Evolutionary conservation across 2,113 vertebrate genomes (phyloP), one percentile per base, ranked within the genome.

Genomic region (Copsychus sechellarum): DNA sequence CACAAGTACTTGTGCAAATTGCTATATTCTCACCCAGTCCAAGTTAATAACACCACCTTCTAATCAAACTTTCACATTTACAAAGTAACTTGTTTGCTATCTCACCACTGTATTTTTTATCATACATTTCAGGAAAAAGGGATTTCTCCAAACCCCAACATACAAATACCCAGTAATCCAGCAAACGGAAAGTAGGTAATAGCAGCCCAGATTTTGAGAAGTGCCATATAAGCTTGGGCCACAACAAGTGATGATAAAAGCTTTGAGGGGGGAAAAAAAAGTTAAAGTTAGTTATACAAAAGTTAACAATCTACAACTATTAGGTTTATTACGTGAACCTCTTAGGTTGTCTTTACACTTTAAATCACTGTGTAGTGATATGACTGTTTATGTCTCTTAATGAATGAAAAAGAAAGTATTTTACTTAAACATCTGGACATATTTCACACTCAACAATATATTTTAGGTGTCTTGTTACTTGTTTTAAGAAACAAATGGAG

Each of bases 1-100:
- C 96, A 97, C 96, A 97, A 95, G 86, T 89, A 95, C 89, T 95
- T 96, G 79, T 92, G 92, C 95, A 97, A 96, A 90, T 81, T 92
- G 93, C 85, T 97, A 79, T 50, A 86, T 78, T 71, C 33, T 86
- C 54, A 94, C 31, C 81, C 51, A 73, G 73, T 38, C 86, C 67
- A 97, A 94, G 79, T 81, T 92, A 90, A 96, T 82, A 89, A 54
- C 24, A 53, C 1, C 72, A 71, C 14, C 43, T 96, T 65, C 90
- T 88, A 90, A 86, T 9, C 21, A n/a, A 65, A 29, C 33, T 33
- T 61, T 31, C 26, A 33, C 69, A 87, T 92, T 58, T 67, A 88
- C 47, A 78, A 69, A 88, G 36, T 34, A 83, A 79, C 38, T 83
- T 69, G 22, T 47, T 76, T 77, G 26, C 48, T 82, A 28, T 73